Conservation (phyloP, 2,113 vertebrate species). For the Galbula dea region DNA sequence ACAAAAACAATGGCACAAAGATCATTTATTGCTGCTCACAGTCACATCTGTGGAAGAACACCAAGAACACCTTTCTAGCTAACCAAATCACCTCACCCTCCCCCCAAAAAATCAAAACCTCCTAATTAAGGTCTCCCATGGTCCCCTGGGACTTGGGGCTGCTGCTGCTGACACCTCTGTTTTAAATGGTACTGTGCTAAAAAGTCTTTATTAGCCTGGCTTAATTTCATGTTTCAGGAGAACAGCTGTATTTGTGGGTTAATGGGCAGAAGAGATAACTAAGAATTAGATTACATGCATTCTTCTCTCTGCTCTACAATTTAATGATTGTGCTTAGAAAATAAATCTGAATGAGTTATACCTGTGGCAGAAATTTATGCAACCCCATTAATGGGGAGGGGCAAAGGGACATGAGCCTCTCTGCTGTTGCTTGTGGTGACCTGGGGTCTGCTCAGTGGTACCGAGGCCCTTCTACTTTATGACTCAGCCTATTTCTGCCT, state of each 20-base stretch:
- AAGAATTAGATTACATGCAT: background rate
- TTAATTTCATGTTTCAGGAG: background rate
- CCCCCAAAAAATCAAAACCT: background rate
- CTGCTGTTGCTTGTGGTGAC: rapidly evolving
- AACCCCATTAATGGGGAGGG: background rate
- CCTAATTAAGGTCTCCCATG: background rate
- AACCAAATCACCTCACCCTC: background rate
- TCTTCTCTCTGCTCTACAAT: background rate
- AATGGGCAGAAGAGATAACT: background rate
- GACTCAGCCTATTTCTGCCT: background rate
- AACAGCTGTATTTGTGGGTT: background rate
- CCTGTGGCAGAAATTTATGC: background rate
- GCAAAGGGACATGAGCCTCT: background rate
- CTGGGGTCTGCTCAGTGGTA: background rate
- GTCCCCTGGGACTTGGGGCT: background rate
- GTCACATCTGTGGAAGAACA: background rate
- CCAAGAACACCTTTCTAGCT: background rate
- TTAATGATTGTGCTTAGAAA: background rate
- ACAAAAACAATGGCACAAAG: background rate
- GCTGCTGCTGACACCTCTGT: background rate
- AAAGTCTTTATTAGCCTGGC: background rate
- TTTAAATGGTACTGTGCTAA: background rate
- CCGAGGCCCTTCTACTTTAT: background rate
- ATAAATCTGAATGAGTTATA: background rate
- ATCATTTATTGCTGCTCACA: background rate